These are phyloP conservation scores for Rhynchophorus ferrugineus DNA, from an alignment of 1,140 invertebrate genomes.

Conservation along the genomic window DNA sequence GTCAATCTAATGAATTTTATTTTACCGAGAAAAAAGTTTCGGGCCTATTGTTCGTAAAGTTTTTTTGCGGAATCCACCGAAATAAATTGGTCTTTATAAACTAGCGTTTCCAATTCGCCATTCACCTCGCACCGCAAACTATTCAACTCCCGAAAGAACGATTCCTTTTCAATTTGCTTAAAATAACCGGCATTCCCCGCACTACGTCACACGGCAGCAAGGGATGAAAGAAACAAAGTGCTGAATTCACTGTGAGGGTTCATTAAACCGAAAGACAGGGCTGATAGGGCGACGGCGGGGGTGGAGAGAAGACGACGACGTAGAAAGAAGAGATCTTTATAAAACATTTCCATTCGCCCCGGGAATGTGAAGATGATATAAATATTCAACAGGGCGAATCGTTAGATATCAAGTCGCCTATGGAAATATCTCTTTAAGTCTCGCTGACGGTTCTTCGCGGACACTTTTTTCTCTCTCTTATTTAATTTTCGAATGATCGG, in stretches of 20 bases:
- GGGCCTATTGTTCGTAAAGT: no score
- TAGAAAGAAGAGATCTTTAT: conserved; percentile 18
- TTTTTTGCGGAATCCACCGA: no score
- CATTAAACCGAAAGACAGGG: conserved; percentile 17
- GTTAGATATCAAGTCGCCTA: conserved; percentile 20
- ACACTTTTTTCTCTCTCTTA: conserved; percentile 5
- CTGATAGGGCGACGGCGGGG: no score
- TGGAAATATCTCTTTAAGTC: conserved; percentile 11
- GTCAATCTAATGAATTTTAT: no score
- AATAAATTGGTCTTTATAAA: no score
- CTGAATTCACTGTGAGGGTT: conserved; percentile 10
- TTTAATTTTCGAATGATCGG: conserved; percentile 7
- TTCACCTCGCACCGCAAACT: no score
- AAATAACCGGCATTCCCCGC: background rate
- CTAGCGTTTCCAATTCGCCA: no score
- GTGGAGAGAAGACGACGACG: no score
- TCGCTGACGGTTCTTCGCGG: background rate
- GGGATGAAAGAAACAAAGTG: conserved; percentile 11
- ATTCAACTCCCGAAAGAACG: no score
- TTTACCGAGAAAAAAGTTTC: no score
- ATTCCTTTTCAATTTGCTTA: background rate
- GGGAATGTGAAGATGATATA: conserved; percentile 19
- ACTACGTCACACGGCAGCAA: no score
- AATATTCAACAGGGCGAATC: conserved; percentile 17
- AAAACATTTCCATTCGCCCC: conserved; percentile 18